Evolutionary conservation across 2,888 invertebrate genomes (phyloP).

Genomic region (Neoascia interrupta): DNA sequence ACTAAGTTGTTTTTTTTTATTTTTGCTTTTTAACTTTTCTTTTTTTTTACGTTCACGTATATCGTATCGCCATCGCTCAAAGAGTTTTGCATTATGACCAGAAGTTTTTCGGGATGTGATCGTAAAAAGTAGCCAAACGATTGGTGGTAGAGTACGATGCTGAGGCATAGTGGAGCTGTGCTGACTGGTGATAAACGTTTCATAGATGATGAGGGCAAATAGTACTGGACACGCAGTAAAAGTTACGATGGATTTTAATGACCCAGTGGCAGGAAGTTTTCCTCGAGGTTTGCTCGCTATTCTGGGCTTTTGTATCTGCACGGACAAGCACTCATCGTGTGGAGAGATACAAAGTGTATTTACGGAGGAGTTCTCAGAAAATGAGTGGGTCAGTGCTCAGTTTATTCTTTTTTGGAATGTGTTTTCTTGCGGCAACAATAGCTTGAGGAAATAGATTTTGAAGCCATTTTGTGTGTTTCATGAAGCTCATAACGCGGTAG

Average conservation of each 20-base stretch:
- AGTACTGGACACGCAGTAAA: slow-evolving; percentile 45
- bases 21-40: too few relatives aligned
- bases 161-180: slow-evolving; percentile 8
- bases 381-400: slow-evolving; percentile 26
- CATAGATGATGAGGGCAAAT: slow-evolving; percentile 39
- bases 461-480: slow-evolving; percentile 28
- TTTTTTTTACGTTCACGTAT: slow-evolving; percentile 13
- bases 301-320: not conserved
- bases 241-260: slow-evolving; percentile 52
- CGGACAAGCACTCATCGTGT: not conserved
- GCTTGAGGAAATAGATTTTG: slow-evolving; percentile 2
- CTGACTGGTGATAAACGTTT: slow-evolving; percentile 41
- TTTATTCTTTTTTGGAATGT: not conserved
- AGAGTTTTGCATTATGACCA: slow-evolving; percentile 53
- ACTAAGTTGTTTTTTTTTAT: slow-evolving; percentile 33
- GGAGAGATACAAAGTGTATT: slow-evolving; percentile 42
- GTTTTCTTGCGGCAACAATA: slow-evolving; percentile 5
- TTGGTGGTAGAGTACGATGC: slow-evolving; percentile 27
- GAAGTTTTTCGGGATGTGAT: slow-evolving; percentile 59
- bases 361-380: slow-evolving; percentile 18
- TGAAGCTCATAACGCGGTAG: slow-evolving; percentile 32
- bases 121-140: slow-evolving; percentile 63
- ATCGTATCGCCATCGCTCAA: too few relatives aligned
- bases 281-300: too few relatives aligned
- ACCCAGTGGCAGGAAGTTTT: slow-evolving; percentile 24